Evolutionary conservation across 1,140 invertebrate genomes (phyloP), one percentile per base, ranked within the genome.

Genomic region (Ceratosolen solmsi): DNA sequence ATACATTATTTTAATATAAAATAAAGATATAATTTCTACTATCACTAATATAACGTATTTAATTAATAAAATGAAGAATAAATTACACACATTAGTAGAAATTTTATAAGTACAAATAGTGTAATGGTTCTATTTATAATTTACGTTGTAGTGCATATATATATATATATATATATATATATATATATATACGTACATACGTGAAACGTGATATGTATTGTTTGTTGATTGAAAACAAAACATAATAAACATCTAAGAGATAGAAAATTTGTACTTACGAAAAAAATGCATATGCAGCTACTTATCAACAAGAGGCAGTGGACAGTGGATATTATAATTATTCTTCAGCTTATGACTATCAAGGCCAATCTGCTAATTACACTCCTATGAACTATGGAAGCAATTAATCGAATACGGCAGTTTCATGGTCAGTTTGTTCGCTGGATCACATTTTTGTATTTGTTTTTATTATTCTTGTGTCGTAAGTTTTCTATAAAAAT

Each of bases 261-360:
- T 41, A 70, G 58, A 79, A 54, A 46, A 79, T 63, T 79, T 82
- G 25, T 82, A 77, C 68, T 82, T 27, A 78, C 25, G 15, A 79
- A 74, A 60, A 81, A 79, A 82, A 85, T 86, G 74, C 84, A 79
- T 87, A 85, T 84, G 78, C 84, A 90, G 89, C 86, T 36, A 85
- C 83, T 88, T 90, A 90, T 80, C 89, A 89, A 79, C 88, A 88
- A 85, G 89, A 89, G 85, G 85, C 87, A 87, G 88, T 89, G 60
- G 85, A 83, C 84, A 82, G 82, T 82, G 84, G 88, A 84, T 83
- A 83, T 74, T 83, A 80, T 80, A 83, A 83, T 83, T 83, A 83
- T 83, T 83, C 83, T 76, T 83, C 83, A 82, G 85, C 81, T 86
- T 89, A 88, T 86, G 84, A 86, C 83, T 89, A 90, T 80, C 87